These are phyloP conservation scores for Berghia stephanieae DNA, from an alignment of 1,140 invertebrate genomes.

Conservation along the genomic window DNA sequence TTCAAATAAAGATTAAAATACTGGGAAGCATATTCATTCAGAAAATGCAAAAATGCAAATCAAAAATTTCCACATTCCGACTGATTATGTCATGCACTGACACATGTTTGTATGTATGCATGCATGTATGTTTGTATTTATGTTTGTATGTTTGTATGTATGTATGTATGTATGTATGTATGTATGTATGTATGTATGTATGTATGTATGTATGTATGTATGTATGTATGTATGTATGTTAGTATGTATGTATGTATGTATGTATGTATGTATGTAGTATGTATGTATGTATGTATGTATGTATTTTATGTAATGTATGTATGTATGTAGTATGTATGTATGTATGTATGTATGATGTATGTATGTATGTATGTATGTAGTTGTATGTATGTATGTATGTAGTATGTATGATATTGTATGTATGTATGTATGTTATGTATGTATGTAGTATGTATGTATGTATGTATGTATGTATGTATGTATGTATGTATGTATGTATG, in stretches of 20 bases:
- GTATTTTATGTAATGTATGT: slow-evolving; percentile 1
- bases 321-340: not conserved
- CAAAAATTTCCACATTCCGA: no score
- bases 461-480: slow-evolving; percentile 5
- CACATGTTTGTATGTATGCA: not conserved
- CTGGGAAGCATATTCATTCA: no score
- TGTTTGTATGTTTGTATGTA: not conserved
- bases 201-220: slow-evolving; percentile 37
- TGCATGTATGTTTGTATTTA: not conserved
- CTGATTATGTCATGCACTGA: no score
- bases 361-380: not conserved
- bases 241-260: slow-evolving; percentile 13
- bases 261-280: not conserved
- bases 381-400: not conserved
- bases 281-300: not conserved
- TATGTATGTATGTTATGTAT: no score
- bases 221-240: slow-evolving; percentile 18
- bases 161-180: slow-evolving; percentile 24
- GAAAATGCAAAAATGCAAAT: no score
- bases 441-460: no score
- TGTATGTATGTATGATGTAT: not conserved
- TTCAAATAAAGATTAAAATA: no score
- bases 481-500: slow-evolving; percentile 13
- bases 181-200: slow-evolving; percentile 23
- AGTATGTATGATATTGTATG: not conserved